Evolutionary conservation across 2,113 vertebrate species (phyloP), one percentile per base, ranked within the genome.

Genomic region (Oxyruncus cristatus): DNA sequence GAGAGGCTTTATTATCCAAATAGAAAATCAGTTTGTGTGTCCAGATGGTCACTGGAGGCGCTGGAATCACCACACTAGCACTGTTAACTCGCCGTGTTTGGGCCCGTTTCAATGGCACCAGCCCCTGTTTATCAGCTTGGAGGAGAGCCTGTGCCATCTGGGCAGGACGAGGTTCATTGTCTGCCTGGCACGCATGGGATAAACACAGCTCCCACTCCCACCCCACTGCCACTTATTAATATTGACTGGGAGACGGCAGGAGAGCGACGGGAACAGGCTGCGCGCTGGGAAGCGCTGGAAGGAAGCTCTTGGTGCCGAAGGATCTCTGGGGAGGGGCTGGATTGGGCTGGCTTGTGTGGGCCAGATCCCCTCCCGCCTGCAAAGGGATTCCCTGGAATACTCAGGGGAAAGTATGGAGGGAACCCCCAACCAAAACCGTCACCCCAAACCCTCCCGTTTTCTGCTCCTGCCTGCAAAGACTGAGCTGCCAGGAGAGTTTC

Each of bases 11-110:
- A 72, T 77, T 20, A 83, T 80, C 91, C 82, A 96, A 95, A 85
- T 8, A 82, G 95, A 63, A 92, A 94, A 86, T 44, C 67, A 52
- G 94, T 77, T 92, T 80, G 66, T 42, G 81, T 61, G 94, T 78
- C 92, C 95, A 96, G 96, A 97, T 97, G 95, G 94, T 76, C 94
- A 93, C 94, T 83, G 87, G 94, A 93, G 97, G 94, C 70, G 6
- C 91, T 79, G 91, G 76, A 77, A 97, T 95, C 76, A 63, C 96
- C 92, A 14, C 23, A 8, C 86, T 46, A 62, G 52, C 26, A 39
- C 92, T 73, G 86, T n/a, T 63, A 75, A 58, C 93, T 85, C 37
- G 0, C 46, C 1, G 12, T 15, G 72, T 74, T 92, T 94, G 92
- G 88, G 96, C 56, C 56, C 4, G 12, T 82, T 97, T 91, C 91